Base-by-base conservation (phyloP, 2,888 invertebrate species). In the Rhingia campestris region DNA sequence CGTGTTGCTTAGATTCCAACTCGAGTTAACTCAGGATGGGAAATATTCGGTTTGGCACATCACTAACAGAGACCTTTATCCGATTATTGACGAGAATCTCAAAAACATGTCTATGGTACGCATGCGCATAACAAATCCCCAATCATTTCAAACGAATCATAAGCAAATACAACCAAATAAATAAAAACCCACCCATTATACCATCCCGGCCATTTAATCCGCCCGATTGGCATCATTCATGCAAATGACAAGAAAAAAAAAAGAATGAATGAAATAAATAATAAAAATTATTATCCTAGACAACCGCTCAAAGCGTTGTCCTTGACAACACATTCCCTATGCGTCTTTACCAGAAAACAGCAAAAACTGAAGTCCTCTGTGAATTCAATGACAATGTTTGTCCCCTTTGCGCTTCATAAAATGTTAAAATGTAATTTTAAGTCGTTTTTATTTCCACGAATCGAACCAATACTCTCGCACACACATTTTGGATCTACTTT, bases 391-490 rank as follows among this genome's bases (percentile, higher is more conserved):
- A 43, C 51, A 66, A 59, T 49, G 54, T 61, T 53, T 37, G 35
- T 37, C 14, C 33, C 30, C 12, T 53, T 63, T 63, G 35, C 47
- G 64, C 73, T 56, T 64, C 73, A 64, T 74, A 74, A 76, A 76
- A 74, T 75, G 75, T 59, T 75, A 56, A 66, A 75, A 70, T 77
- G 77, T 63, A 63, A 64, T 69, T 70, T 64, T 35, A 70, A 64
- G 64, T 70, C 56, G 10, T 4, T 63, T 74, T 51, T 58, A 22
- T 56, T 70, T 69, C 53, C 49, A 61, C 37, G 53, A 59, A 69
- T 12, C 39, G 67, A 47, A 58, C 51, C 9, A 33, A 30, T 22
- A 14, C 7, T 32, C 59, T 39, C 14, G 47, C 6, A 61, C 22
- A 32, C n/a, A 12, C 10, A 7, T 53, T 10, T 4, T 14, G 12